Percentiles rank a stretch among this genome's conserved stretches.
These are phyloP conservation scores for Catostylus mosaicus DNA, from an alignment of 30 jellyfish, hydroid and myxozoan genomes.

Conservation along the genomic window DNA sequence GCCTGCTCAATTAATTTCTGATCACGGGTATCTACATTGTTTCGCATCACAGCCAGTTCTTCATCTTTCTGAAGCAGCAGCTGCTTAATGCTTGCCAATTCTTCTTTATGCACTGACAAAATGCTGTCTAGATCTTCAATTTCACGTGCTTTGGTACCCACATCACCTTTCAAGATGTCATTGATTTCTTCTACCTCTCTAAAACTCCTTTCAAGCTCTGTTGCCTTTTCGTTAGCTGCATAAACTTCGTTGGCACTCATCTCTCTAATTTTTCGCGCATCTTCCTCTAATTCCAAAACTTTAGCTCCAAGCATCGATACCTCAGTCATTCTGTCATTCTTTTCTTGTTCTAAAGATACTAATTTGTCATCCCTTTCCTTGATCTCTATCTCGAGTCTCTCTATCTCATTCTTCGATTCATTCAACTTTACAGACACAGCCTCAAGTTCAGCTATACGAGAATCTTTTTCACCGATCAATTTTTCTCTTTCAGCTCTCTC, in stretches of 20 bases:
- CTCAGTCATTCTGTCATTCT: neutral
- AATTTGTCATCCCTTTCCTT: slow-evolving; percentile 10
- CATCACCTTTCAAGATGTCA: slow-evolving; percentile 3
- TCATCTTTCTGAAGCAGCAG: slow-evolving; percentile 33
- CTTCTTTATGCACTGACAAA: slow-evolving; percentile 30
- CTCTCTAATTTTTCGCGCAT: neutral
- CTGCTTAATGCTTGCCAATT: neutral
- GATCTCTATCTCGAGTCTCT: slow-evolving; percentile 23
- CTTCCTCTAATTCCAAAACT: slow-evolving; percentile 27
- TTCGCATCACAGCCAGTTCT: slow-evolving; percentile 6
- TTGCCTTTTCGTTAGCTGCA: slow-evolving; percentile 49
- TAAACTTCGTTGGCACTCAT: slow-evolving; percentile 28
- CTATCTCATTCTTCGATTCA: slow-evolving; percentile 7
- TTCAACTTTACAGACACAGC: slow-evolving; percentile 13
- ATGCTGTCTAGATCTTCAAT: slow-evolving; percentile 22
- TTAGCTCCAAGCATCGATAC: slow-evolving; percentile 1
- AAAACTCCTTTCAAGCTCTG: slow-evolving; percentile 25
- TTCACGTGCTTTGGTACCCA: slow-evolving; percentile 1
- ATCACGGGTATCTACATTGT: neutral
- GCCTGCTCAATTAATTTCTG: neutral
- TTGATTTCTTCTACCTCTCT: slow-evolving; percentile 18
- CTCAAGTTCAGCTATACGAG: slow-evolving; percentile 41
- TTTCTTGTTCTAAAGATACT: slow-evolving; percentile 20
- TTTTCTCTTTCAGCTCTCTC: slow-evolving; percentile 41
- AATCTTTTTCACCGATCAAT: slow-evolving; percentile 20